Base-by-base conservation (phyloP, 1,140 invertebrate species). In the Sminthurides bifidus region DNA sequence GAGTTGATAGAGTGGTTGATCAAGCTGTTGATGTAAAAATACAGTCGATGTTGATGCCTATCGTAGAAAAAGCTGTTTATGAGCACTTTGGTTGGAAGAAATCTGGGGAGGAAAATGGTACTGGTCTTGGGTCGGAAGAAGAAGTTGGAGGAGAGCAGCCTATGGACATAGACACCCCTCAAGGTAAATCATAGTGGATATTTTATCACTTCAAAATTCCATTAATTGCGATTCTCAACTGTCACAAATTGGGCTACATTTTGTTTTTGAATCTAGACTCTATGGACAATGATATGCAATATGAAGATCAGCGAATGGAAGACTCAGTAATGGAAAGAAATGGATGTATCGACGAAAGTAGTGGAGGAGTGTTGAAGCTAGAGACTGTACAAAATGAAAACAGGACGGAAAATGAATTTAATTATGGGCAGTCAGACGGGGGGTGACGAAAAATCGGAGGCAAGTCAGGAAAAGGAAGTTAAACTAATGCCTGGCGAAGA, bases 1-100 rank as follows among this genome's bases (percentile, higher is more conserved):
- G 91, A 21, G 84, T 94, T 3, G 89, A 93, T 69, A 78, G 90
- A 62, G 91, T 96, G 57, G 88, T 94, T 0, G 89, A 94, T 70
- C 91, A 95, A 76, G 87, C 93, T 0, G 88, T 95, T 0, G 91
- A 92, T 72, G 88, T 89, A 3, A 93, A 93, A 75, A 83, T 93
- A 5, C 80, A 83, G 59, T 66, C 72, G 27, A 78, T 89, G 2
- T 92, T 94, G 68, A 81, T 88, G 67, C 85, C 89, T 6, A 82
- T 88, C 75, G 87, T 94, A 44, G 88, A 92, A 71, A 85, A 91
- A 66, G 80, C 89, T 12, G 84, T 92, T 0, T 92, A 90, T 68
- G 82, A 85, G 67, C 87, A 83, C 69, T 71, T 93, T n/a, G 87
- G 87, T 23, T 79, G 92, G 44, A 78, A 84, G 58, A 77, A 75